These are phyloP conservation scores for Hemithea aestivaria DNA, from an alignment of 2,888 invertebrate species.

Conservation along the genomic window DNA sequence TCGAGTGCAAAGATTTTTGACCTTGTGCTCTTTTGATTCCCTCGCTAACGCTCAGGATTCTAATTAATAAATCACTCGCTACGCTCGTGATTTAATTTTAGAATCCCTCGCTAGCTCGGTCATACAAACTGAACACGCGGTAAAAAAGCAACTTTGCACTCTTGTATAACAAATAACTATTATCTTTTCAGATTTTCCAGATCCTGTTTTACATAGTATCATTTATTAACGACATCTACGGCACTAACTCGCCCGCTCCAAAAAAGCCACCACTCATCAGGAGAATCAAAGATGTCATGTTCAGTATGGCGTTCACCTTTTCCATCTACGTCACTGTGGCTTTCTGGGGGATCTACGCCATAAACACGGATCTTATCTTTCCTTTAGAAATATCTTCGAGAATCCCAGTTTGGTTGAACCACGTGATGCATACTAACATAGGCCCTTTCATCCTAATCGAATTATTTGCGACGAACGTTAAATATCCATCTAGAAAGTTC, in stretches of 20 bases:
- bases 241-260: slow-evolving; percentile 81
- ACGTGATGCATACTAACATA: slow-evolving; percentile 91
- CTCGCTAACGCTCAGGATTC: too few species aligned
- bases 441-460: slow-evolving; percentile 87
- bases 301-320: slow-evolving; percentile 85
- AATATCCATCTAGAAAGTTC: slow-evolving; percentile 83
- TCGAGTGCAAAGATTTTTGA: too few species aligned
- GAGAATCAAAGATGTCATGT: slow-evolving; percentile 81
- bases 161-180: too few species aligned
- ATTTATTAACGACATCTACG: slow-evolving; percentile 85
- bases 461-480: slow-evolving; percentile 83
- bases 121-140: too few species aligned
- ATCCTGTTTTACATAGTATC: slow-evolving; percentile 86
- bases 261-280: slow-evolving; percentile 81
- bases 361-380: slow-evolving; percentile 93
- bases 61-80: too few species aligned
- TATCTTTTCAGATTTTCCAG: slow-evolving; percentile 82
- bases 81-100: too few species aligned
- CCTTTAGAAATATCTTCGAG: slow-evolving; percentile 88
- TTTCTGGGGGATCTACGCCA: slow-evolving; percentile 91
- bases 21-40: too few species aligned
- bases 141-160: too few species aligned
- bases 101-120: too few species aligned
- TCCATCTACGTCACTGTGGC: slow-evolving; percentile 89
- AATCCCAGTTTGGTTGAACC: slow-evolving; percentile 94